Percentiles rank a stretch among this genome's conserved stretches.
These are phyloP conservation scores for Stylophora pistillata DNA, from an alignment of 64 coral and sea anemone species.

Conservation along the genomic window DNA sequence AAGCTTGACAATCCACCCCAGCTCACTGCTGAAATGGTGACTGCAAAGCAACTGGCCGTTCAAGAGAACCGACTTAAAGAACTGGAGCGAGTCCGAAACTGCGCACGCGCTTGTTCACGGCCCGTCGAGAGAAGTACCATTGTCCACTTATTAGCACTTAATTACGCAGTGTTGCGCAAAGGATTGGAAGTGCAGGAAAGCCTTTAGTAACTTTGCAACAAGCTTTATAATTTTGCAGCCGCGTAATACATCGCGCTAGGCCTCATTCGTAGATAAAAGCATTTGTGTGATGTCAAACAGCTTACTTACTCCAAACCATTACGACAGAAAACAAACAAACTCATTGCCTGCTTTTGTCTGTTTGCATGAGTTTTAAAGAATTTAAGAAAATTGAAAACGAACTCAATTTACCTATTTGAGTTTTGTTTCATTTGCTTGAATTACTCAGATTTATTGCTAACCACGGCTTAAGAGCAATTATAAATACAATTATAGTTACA, in stretches of 20 bases:
- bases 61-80: conserved; percentile 5
- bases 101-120: background rate
- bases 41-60: background rate
- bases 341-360: background rate
- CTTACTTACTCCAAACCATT: background rate
- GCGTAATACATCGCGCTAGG: background rate
- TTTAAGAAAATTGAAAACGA: too few relatives aligned
- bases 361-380: background rate
- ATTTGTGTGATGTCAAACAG: background rate
- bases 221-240: background rate
- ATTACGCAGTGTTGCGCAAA: background rate
- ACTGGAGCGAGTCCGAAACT: background rate
- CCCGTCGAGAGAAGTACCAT: background rate
- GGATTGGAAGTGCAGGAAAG: background rate
- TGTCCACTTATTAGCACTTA: background rate
- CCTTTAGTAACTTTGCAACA: background rate
- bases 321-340: background rate
- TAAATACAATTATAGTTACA: too few relatives aligned
- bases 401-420: too few relatives aligned
- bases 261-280: background rate
- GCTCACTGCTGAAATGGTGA: conserved; percentile 8
- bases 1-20: background rate
- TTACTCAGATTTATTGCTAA: too few relatives aligned
- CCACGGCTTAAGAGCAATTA: too few relatives aligned
- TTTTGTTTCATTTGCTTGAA: too few relatives aligned